Evolutionary conservation across 2,888 invertebrate species (phyloP), one percentile per base, ranked within the genome.

Genomic region (Tortricodes alternella): DNA sequence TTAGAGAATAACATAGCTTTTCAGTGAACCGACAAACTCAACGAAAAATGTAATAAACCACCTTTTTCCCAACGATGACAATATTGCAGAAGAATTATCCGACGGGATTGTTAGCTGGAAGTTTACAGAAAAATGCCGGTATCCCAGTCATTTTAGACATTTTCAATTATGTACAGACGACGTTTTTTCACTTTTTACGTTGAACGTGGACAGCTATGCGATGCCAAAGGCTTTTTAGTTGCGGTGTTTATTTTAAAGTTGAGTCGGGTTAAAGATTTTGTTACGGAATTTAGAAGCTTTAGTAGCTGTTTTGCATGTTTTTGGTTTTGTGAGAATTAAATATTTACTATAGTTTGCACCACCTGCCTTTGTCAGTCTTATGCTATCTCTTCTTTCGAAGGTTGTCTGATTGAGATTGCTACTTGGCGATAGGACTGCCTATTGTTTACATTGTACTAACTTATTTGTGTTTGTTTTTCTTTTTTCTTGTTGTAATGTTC

Each of bases 61-160:
- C 24, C 34, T 53, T 46, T 55, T 48, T 55, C 41, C 24, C 15
- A 41, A 34, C 53, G 50, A 73, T 73, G 73, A 76, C 74, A 73
- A 70, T 68, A 71, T 73, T 65, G 66, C 66, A 62, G 70, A 71
- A 74, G 74, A 74, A 78, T 81, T 73, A 74, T 71, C 65, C 53
- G 69, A 75, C 37, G 21, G 44, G 44, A 80, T 80, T 77, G 76
- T 78, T 76, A 68, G 64, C 73, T 66, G 62, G 73, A 74, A 80
- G 73, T 79, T 78, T 69, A 63, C 69, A 60, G 62, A 64, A 75
- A 76, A 78, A 70, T 78, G 70, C 69, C 61, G 49, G 48, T 53
- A 65, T 58, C 61, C 66, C 58, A 61, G 84, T 77, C 80, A 87
- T 87, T 85, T 85, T 84, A 84, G 85, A 83, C 79, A 88, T 88